Evolutionary conservation across 2,888 invertebrate species (phyloP).

Genomic region (Polydrusus tereticollis): DNA sequence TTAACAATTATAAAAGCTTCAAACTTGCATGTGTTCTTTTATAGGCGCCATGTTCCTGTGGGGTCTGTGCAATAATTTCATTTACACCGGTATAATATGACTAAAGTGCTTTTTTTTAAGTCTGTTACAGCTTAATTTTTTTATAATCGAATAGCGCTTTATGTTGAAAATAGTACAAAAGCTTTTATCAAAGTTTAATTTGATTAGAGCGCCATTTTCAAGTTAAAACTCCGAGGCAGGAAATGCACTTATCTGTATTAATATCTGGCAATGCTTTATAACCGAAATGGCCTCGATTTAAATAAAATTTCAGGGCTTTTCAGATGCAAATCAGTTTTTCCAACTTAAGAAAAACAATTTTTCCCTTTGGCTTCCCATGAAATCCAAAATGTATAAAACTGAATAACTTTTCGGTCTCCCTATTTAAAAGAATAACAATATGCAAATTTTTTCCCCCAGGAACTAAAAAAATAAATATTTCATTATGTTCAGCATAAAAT

Average conservation of each 20-base stretch:
- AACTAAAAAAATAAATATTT: constrained; percentile 13
- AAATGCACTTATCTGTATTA: constrained; percentile 21
- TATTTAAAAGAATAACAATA: constrained; percentile 19
- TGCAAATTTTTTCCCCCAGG: neutral
- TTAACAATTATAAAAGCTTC: no score
- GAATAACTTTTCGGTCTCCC: constrained; percentile 7
- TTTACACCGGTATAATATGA: no score
- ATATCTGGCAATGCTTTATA: constrained; percentile 17
- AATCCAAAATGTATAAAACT: constrained; percentile 17
- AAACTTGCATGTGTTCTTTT: no score
- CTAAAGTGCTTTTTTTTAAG: neutral
- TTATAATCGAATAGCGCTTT: neutral
- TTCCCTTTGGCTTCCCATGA: constrained; percentile 18
- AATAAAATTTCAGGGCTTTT: constrained; percentile 17
- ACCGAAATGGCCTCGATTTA: constrained; percentile 20
- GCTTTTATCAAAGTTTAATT: constrained; percentile 14
- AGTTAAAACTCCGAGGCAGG: neutral
- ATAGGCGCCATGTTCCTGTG: no score
- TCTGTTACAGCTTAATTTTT: no score
- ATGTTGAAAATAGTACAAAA: neutral
- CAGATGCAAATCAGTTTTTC: constrained; percentile 15
- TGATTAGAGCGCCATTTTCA: constrained; percentile 2
- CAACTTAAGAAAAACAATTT: constrained; percentile 16
- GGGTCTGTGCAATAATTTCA: no score
- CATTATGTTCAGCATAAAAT: neutral